Conservation (phyloP, 2,888 invertebrate genomes). For the Nezara viridula region DNA sequence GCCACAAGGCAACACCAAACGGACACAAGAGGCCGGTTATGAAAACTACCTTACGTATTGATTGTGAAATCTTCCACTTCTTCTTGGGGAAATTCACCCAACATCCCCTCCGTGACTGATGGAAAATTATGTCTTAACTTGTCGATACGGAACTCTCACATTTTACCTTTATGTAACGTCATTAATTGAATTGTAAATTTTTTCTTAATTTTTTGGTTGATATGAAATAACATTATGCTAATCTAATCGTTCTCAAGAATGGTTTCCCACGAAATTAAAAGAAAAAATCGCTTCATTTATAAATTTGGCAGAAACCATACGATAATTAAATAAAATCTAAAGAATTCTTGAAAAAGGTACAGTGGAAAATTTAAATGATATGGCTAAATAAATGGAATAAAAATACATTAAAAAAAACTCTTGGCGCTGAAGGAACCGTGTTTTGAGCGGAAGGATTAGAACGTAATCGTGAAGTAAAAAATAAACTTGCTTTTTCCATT, state of each 20-base stretch:
- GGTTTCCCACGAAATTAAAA: not conserved
- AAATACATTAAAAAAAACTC: not conserved
- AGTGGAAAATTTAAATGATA: not conserved
- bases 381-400: not conserved
- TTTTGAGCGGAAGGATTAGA: too few relatives aligned
- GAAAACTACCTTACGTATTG: conserved; percentile 27
- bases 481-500: too few relatives aligned
- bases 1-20: not conserved
- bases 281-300: not conserved
- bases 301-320: not conserved
- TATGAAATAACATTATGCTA: not conserved
- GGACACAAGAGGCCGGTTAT: not conserved
- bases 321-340: not conserved
- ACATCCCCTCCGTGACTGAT: conserved; percentile 31
- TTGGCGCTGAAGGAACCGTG: not conserved
- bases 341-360: not conserved
- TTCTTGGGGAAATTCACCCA: conserved; percentile 33
- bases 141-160: conserved; percentile 10
- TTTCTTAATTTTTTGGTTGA: not conserved
- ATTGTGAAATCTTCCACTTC: conserved; percentile 28
- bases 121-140: conserved; percentile 31
- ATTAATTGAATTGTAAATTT: not conserved
- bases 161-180: conserved; percentile 18
- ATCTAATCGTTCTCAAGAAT: not conserved
- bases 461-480: too few relatives aligned